phyloP scores from a whole-genome alignment of 2,888 invertebrate species.

The Scaptomyza caliginosa region DNA sequence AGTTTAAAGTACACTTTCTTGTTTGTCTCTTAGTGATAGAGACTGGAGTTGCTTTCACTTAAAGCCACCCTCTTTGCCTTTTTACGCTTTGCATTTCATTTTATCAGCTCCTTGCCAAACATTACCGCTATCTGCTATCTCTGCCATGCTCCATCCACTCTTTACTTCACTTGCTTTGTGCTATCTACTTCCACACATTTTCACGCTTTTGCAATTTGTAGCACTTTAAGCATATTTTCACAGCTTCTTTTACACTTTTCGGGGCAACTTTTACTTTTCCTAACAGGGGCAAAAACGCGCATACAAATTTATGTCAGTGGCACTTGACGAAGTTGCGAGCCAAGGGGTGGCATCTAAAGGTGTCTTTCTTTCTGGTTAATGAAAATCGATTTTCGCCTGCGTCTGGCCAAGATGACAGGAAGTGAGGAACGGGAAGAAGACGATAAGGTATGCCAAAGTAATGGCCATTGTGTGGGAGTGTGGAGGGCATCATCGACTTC shows the following conservation, averaged over 20 bases:
- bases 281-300: constrained; percentile 7
- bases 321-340: constrained; percentile 52
- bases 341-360: constrained; percentile 4
- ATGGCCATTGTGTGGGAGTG: not conserved
- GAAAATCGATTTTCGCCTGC: constrained; percentile 63
- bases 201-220: constrained; percentile 36
- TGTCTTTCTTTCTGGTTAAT: constrained; percentile 28
- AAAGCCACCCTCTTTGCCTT: constrained; percentile 9
- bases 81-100: constrained; percentile 31
- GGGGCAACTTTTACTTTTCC: constrained; percentile 6
- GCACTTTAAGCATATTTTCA: constrained; percentile 57
- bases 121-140: constrained; percentile 42
- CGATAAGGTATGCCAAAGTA: not conserved
- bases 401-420: constrained; percentile 15
- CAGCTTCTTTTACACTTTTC: constrained; percentile 35
- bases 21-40: not conserved
- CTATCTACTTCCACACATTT: constrained; percentile 1
- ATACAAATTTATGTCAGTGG: constrained; percentile 63
- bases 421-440: not conserved
- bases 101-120: constrained; percentile 55
- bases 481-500: constrained; percentile 44
- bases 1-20: not conserved
- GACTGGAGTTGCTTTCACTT: constrained; percentile 13
- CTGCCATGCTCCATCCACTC: constrained; percentile 2
- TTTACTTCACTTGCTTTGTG: not conserved